Percentiles rank a stretch among this genome's conserved stretches.
phyloP scores from a whole-genome alignment of 2,888 invertebrate genomes.

The Pachydiplax longipennis region DNA sequence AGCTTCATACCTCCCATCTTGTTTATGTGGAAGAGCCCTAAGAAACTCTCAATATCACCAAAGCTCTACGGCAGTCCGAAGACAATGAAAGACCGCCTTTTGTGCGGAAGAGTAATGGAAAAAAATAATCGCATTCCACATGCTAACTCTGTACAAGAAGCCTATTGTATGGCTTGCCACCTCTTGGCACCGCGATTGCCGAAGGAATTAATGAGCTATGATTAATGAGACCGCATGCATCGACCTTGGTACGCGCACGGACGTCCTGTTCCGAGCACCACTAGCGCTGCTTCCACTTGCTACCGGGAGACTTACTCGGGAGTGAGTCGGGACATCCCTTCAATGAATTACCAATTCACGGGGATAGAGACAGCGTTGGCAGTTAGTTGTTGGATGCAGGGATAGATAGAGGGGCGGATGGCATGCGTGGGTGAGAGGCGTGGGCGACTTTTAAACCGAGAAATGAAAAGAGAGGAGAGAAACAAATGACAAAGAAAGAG shows the following conservation, averaged over 20 bases:
- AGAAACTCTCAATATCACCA: not conserved
- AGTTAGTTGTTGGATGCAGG: conserved; percentile 38
- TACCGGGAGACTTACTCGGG: not conserved
- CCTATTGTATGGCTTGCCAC: not conserved
- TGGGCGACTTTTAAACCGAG: conserved; percentile 20
- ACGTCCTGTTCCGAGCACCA: not conserved
- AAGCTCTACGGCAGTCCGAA: not conserved
- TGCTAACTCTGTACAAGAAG: not conserved
- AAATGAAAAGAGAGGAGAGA: not conserved
- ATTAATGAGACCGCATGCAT: conserved; percentile 27
- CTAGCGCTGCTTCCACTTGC: not conserved
- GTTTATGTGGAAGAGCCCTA: not conserved
- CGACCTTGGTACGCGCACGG: not conserved
- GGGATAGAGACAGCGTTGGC: conserved; percentile 25
- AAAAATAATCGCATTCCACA: not conserved
- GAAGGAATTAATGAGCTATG: conserved; percentile 25
- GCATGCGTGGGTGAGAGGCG: not conserved
- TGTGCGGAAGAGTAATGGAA: not conserved
- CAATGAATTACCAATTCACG: conserved; percentile 39
- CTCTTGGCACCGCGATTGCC: not conserved
- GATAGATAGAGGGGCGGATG: not conserved
- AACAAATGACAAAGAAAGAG: not conserved
- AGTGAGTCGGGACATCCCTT: not conserved
- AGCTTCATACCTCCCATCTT: too few relatives aligned
- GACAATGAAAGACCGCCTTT: not conserved